Evolutionary conservation across 2,113 vertebrate genomes (phyloP), one percentile per base, ranked within the genome.

Genomic region (Podocnemis expansa): DNA sequence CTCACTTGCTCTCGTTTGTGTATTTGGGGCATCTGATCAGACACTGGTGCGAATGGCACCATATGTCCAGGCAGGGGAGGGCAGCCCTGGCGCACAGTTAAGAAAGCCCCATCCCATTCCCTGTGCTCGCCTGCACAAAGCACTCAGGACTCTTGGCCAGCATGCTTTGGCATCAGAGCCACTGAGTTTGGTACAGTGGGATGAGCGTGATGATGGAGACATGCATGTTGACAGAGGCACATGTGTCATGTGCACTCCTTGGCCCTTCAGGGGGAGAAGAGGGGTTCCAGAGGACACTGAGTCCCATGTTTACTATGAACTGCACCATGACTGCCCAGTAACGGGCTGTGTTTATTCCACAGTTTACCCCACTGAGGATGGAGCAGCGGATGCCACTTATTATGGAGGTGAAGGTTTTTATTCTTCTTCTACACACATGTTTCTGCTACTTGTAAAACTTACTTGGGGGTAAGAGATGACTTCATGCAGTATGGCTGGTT

Each of bases 291-390:
- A 34, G 47, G 38, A 25, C 7, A n/a, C 51, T 2, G 25, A 49
- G 47, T 80, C 78, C 31, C 27, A 21, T 34, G 45, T 80, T 49
- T 80, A 19, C 10, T 34, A 12, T 38, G 47, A 16, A 80, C 34
- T 80, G 17, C 31, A 29, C 43, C 78, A 49, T 52, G 81, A 47
- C 11, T 6, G 1, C 47, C 56, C 27, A 88, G 47, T 97, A 93
- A 97, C 89, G 76, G 82, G 12, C 38, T 5, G 85, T 97, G 81
- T 92, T 80, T 97, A 17, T 63, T 82, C 87, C 82, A 29, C 96
- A 97, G 97, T 94, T 97, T 87, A 94, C 96, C 86, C 94, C 97
- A 3, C 90, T 97, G 95, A 96, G 95, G 95, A 97, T 97, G 97
- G 97, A 97, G 60, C 96, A 92, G 84, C 76, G 95, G 82, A 95